Conservation (phyloP, 1,140 invertebrate genomes). For the Ceratosolen solmsi region DNA sequence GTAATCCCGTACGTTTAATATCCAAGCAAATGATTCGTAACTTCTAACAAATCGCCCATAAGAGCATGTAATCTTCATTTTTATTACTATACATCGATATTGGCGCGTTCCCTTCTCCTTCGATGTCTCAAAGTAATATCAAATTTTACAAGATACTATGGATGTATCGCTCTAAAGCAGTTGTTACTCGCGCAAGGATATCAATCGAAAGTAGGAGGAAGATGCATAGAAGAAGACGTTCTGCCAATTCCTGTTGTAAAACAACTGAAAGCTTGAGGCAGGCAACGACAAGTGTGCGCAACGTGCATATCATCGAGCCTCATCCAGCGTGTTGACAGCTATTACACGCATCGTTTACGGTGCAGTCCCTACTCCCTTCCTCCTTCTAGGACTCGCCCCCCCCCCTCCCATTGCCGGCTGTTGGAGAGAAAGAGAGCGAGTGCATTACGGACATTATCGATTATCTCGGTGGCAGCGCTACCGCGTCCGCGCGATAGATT, state of each 20-base stretch:
- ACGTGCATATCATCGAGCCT: neutral
- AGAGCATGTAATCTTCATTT: neutral
- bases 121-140: neutral
- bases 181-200: neutral
- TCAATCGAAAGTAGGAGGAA: neutral
- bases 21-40: neutral
- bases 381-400: slow-evolving; percentile 21
- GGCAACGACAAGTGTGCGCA: neutral
- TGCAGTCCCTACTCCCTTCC: neutral
- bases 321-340: slow-evolving; percentile 53
- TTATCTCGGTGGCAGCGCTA: slow-evolving; percentile 56
- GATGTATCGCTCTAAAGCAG: neutral
- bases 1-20: neutral
- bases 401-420: neutral
- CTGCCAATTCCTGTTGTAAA: neutral
- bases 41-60: neutral
- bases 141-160: neutral
- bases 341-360: slow-evolving; percentile 66
- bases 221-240: neutral
- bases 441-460: slow-evolving; percentile 61
- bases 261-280: neutral
- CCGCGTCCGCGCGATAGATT: slow-evolving; percentile 58
- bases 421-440: neutral
- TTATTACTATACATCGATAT: neutral
- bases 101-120: too few species aligned